Base-by-base conservation (phyloP, 2,888 invertebrate species). In the Graphium colonna region DNA sequence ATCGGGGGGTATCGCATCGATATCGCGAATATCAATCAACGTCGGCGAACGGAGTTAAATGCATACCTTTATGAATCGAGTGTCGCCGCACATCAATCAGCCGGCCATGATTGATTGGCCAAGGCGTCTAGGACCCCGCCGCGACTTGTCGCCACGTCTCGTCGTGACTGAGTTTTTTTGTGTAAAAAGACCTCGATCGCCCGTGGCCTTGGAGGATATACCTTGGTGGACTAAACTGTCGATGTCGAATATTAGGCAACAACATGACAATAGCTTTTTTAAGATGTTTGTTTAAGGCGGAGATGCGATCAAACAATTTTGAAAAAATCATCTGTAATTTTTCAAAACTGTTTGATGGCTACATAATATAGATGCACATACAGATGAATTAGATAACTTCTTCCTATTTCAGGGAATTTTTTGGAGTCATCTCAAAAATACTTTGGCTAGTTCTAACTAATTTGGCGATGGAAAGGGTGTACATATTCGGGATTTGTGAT, bases 41-140 rank as follows among this genome's bases (percentile, higher is more conserved):
- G 68, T 68, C 68, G 65, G 48, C 60, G 55, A 26, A 56, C 51
- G 56, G 66, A 67, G 67, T 67, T 67, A 68, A 67, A 68, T 68
- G 67, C 67, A 68, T 68, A 68, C 77, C 73, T 75, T 75, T 73
- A 75, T 77, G 82, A 80, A 77, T 77, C 75, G 79, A 69, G 74
- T 81, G 79, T 82, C 82, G 77, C 73, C 80, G 74, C 62, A 68
- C 73, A 84, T 87, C 88, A 78, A 83, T 88, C 87, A 84, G 63
- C 51, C 55, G 60, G 39, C 64, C 70, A 67, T 83, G 86, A 86
- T 86, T 79, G 87, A 85, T 83, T 70, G 69, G 71, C 63, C 65
- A 63, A 71, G 63, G 63, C 63, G 65, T 67, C 67, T 69, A 66
- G 62, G 64, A 52, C 45, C 31, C n/a, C 40, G 18, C 40, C 26